Evolutionary conservation across 2,888 invertebrate genomes (phyloP), one percentile per base, ranked within the genome.

Genomic region (Phyllotreta cruciferae): DNA sequence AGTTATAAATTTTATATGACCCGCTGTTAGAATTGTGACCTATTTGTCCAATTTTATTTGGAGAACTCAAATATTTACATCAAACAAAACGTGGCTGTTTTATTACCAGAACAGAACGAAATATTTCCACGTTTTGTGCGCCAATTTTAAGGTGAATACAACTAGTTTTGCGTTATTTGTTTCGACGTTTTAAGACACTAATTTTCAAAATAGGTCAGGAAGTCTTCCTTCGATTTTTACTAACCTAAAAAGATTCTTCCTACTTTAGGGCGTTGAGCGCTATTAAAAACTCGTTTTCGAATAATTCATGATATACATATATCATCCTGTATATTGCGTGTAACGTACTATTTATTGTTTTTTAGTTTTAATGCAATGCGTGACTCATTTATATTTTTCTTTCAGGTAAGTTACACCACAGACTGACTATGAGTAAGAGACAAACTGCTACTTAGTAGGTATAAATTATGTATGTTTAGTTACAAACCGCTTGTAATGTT

Each of bases 391-490:
- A 35, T 24, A 34, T 54, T 39, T 54, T 54, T 41, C 13, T 54
- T 54, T 24, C 54, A 54, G 54, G 54, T 54, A 54, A 54, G 54
- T 41, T 52, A 13, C 36, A 6, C 54, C 3, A 41, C 34, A 24
- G 10, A 41, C 42, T 13, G 9, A 6, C 9, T 39, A 53, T 39
- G 52, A 52, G 53, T 53, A 53, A 53, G 39, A 24, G 24, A 24
- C 24, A 24, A 24, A 24, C 1, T 24, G 24, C 24, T 24, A 24
- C 24, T 24, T 24, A 24, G 24, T 24, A 24, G 24, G 24, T 24
- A 24, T 24, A 24, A 24, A 24, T 24, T 24, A 24, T 24, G 24
- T 24, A 24, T 24, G 24, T 24, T 24, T 24, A 24, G 24, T 24
- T 24, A 24, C 24, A 24, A 24, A 24, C 24, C 24, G 24, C 24